Percentiles rank a stretch among this genome's conserved stretches.
Conservation (phyloP, 2,888 invertebrate genomes). For the Oconnorella tubifera region DNA sequence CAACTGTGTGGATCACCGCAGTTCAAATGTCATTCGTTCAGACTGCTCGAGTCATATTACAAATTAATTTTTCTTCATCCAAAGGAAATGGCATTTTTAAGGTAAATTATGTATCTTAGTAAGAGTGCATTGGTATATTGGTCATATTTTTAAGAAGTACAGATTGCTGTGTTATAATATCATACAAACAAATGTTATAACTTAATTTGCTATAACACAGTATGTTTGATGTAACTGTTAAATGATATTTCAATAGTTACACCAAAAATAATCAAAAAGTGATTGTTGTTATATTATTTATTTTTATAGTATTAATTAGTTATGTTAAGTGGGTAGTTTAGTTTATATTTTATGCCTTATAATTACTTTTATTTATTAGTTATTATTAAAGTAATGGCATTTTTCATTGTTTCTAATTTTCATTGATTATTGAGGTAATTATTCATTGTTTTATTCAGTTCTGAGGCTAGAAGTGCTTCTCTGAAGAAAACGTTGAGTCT, state of each 20-base stretch:
- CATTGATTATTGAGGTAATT: neutral
- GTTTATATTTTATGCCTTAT: neutral
- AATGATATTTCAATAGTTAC: neutral
- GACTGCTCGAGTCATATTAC: constrained; percentile 13
- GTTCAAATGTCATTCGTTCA: constrained; percentile 11
- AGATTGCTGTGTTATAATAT: too few relatives aligned
- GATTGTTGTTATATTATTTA: neutral
- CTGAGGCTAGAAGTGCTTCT: neutral
- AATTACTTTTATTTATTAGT: neutral
- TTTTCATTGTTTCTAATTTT: neutral
- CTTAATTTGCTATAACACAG: neutral
- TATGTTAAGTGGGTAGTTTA: neutral
- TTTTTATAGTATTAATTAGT: neutral
- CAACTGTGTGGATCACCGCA: neutral
- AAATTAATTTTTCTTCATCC: neutral
- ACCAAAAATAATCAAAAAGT: too few relatives aligned
- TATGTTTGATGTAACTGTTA: neutral
- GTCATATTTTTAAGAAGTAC: too few relatives aligned
- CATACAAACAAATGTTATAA: neutral
- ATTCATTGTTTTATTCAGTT: neutral
- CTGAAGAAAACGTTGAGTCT: constrained; percentile 35
- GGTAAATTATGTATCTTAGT: neutral
- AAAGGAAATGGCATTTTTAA: neutral
- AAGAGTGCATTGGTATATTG: neutral
- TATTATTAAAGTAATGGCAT: neutral